These are phyloP conservation scores for Drosophila melanocephala DNA, from an alignment of 2,888 invertebrate species.

Conservation along the genomic window DNA sequence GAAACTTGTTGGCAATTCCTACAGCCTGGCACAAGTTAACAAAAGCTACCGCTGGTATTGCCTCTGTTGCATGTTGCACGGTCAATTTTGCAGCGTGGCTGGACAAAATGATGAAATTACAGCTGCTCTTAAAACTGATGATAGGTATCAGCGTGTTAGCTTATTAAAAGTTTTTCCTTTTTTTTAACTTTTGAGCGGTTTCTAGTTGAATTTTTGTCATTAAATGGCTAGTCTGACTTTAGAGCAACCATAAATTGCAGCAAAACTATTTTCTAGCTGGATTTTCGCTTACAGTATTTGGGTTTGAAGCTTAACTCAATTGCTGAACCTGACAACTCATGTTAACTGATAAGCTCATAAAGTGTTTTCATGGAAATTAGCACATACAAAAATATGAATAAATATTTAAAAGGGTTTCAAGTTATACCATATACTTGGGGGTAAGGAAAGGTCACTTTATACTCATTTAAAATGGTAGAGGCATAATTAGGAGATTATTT, in stretches of 20 bases:
- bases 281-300: slow-evolving; percentile 23
- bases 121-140: slow-evolving; percentile 52
- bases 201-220: slow-evolving; percentile 1
- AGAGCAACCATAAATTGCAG: slow-evolving; percentile 36
- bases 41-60: slow-evolving; percentile 38
- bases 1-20: slow-evolving; percentile 62
- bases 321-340: not conserved
- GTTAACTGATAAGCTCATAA: not conserved
- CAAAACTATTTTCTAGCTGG: slow-evolving; percentile 14
- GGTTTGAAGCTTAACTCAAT: not conserved
- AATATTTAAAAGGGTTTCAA: not conserved
- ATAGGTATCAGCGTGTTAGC: slow-evolving; percentile 47
- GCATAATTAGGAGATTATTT: not conserved
- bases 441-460: no score
- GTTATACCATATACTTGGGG: not conserved
- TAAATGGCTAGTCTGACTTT: slow-evolving; percentile 2
- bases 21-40: slow-evolving; percentile 32
- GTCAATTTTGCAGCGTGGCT: slow-evolving; percentile 44
- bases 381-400: not conserved
- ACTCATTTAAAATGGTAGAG: not conserved
- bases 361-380: not conserved
- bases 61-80: slow-evolving; percentile 17
- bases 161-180: slow-evolving; percentile 37
- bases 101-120: slow-evolving; percentile 69
- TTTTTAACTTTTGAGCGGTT: slow-evolving; percentile 13